Percentiles rank a stretch among this genome's conserved stretches.
Conservation (phyloP, 2,797 vertebrate genomes). For the Cirrhinus mrigala region DNA sequence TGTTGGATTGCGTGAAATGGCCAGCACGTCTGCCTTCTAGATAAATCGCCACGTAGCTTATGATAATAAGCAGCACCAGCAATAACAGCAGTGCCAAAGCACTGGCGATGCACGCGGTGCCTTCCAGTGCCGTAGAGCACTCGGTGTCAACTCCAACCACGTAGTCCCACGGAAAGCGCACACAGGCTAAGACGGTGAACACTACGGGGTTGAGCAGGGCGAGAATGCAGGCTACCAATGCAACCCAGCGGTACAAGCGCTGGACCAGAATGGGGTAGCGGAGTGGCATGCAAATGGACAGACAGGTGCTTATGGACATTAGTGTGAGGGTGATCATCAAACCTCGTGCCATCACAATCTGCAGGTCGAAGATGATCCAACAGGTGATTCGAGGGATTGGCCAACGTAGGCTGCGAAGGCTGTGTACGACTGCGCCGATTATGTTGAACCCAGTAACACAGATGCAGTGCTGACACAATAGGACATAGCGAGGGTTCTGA, state of each 20-base stretch:
- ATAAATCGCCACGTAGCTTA: constrained; percentile 70
- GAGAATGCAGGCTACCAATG: constrained; percentile 56
- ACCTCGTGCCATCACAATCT: constrained; percentile 68
- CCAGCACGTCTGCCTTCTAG: constrained; percentile 67
- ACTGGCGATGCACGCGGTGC: constrained; percentile 59
- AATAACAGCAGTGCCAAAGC: constrained; percentile 65
- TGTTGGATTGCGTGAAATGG: constrained; percentile 73
- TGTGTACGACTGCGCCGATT: constrained; percentile 62
- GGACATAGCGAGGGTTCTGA: constrained; percentile 61
- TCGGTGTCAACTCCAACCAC: constrained; percentile 56
- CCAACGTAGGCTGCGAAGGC: constrained; percentile 54
- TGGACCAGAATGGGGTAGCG: constrained; percentile 51
- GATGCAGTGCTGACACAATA: constrained; percentile 70
- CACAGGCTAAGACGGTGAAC: constrained; percentile 59
- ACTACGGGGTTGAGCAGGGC: constrained; percentile 64
- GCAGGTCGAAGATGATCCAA: constrained; percentile 70
- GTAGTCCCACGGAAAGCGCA: constrained; percentile 32
- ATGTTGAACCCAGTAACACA: constrained; percentile 69
- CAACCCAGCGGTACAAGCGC: constrained; percentile 62
- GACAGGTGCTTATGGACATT: constrained; percentile 68
- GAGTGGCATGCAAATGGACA: constrained; percentile 68
- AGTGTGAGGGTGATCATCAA: constrained; percentile 71
- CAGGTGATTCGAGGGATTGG: constrained; percentile 60
- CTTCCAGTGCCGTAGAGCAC: constrained; percentile 60
- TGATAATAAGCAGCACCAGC: constrained; percentile 61